Evolutionary conservation across 2,113 vertebrate genomes (phyloP), one percentile per base, ranked within the genome.

Genomic region (Rhea pennata): DNA sequence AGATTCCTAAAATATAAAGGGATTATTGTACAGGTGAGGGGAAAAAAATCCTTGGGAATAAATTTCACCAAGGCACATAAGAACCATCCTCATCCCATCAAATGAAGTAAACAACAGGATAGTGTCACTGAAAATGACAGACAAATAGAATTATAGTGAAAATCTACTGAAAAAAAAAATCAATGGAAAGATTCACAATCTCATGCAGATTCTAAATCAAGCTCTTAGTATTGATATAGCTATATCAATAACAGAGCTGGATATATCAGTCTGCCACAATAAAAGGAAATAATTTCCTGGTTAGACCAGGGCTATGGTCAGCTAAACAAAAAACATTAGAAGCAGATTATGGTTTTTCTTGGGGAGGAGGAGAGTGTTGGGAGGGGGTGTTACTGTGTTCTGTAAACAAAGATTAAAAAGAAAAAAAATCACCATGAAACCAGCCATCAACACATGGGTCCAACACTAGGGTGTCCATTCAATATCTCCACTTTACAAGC

Each of bases 61-160:
- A 23, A 62, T 80, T 64, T 96, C 80, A 42, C 62, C 29, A 29
- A 95, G 81, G 67, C 95, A 92, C 62, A 84, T 66, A 91, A 85
- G 59, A 90, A 88, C 4, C 15, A 96, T 85, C 78, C 78, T 91
- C 90, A 91, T 65, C 74, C 96, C 81, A 82, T 86, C 87, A 85
- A 90, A 59, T 33, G 87, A 84, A 92, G 84, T 76, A 95, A 84
- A 95, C 76, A 95, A 79, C 77, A 72, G 62, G 59, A 83, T 17
- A 87, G 75, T 84, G 61, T 29, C 84, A 29, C 51, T 0, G 0
- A 74, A 80, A 84, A 76, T 0, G 9, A 82, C 6, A 84, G 74
- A 62, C 85, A 76, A 84, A 92, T 89, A 95, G 58, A 91, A 21
- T 67, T 54, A 88, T 62, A 92, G 86, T 65, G 75, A 92, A 96